A percentile compares a stretch with the other conserved stretches of the same genome.
These are phyloP conservation scores for Euborellia annulipes DNA, from an alignment of 1,140 invertebrate genomes.

Conservation along the genomic window DNA sequence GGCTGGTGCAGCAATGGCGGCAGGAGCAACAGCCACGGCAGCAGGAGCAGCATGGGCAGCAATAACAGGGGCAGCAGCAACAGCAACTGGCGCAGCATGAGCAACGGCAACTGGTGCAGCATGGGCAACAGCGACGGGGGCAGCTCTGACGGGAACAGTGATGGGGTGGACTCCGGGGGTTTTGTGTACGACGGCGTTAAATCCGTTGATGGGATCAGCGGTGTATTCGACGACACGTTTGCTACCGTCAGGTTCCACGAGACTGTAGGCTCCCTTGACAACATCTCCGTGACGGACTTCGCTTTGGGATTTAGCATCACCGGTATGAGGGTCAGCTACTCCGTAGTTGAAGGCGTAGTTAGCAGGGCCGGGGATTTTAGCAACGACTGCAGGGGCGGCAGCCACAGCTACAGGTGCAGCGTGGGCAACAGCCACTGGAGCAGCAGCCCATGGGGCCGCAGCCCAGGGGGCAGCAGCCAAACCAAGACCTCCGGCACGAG, in stretches of 20 bases:
- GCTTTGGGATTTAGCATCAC: no score
- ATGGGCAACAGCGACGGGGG: conserved; percentile 17
- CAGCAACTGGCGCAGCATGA: conserved; percentile 20
- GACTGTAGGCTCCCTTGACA: conserved; percentile 6
- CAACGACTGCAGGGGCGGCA: conserved; percentile 13
- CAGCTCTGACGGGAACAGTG: conserved; percentile 14
- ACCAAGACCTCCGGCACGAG: conserved; percentile 25
- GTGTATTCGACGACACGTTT: conserved; percentile 9
- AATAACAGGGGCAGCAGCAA: conserved; percentile 15
- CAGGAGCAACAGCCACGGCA: not conserved
- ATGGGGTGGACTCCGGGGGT: conserved; percentile 24
- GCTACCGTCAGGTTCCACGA: conserved; percentile 11
- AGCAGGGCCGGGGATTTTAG: conserved; percentile 12
- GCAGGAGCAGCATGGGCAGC: conserved; percentile 5
- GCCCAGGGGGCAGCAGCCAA: not conserved
- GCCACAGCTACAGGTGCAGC: conserved; percentile 12
- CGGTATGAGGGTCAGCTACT: conserved; percentile 12
- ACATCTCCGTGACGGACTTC: no score
- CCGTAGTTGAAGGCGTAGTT: conserved; percentile 10
- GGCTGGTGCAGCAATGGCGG: conserved; percentile 2
- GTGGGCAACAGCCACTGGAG: conserved; percentile 12
- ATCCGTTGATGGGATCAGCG: conserved; percentile 11
- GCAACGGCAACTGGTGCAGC: conserved; percentile 14
- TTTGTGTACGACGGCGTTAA: conserved; percentile 19
- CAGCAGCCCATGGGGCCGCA: conserved; percentile 7